A percentile compares a stretch with the other conserved stretches of the same genome.
phyloP scores from a whole-genome alignment of 2,888 invertebrate species.

The Rotaria macrura region DNA sequence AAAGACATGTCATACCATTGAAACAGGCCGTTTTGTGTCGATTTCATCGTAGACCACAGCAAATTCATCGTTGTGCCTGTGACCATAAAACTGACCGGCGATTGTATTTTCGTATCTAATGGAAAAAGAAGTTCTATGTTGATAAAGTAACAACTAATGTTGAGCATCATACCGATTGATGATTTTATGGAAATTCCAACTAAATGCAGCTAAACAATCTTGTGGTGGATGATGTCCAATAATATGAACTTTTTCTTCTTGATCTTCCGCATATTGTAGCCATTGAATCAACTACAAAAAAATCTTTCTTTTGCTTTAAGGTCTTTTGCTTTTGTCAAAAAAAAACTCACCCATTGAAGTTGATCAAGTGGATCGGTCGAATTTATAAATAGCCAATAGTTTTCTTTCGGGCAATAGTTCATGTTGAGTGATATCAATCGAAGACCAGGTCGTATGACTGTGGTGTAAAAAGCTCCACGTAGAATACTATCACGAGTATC shows the following conservation, averaged over 20 bases:
- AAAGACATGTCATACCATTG: neutral
- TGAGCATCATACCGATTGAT: slow-evolving; percentile 42
- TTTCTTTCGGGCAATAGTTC: slow-evolving; percentile 77
- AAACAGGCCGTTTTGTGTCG: slow-evolving; percentile 7
- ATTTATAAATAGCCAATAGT: slow-evolving; percentile 78
- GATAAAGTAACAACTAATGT: too few relatives aligned
- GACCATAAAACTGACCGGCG: slow-evolving; percentile 71
- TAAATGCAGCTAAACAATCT: slow-evolving; percentile 66
- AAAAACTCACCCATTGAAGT: slow-evolving; percentile 62
- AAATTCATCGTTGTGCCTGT: slow-evolving; percentile 84
- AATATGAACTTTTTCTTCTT: slow-evolving; percentile 60
- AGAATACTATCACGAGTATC: slow-evolving; percentile 28
- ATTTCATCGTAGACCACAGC: slow-evolving; percentile 57
- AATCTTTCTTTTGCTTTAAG: slow-evolving; percentile 47
- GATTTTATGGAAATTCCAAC: slow-evolving; percentile 61
- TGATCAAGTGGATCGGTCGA: slow-evolving; percentile 71
- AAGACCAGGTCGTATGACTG: slow-evolving; percentile 60
- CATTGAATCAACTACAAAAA: slow-evolving; percentile 69
- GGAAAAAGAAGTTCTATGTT: neutral
- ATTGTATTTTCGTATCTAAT: slow-evolving; percentile 54
- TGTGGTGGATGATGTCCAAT: slow-evolving; percentile 71
- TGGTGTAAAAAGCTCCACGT: slow-evolving; percentile 68
- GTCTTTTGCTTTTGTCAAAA: too few relatives aligned
- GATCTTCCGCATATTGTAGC: slow-evolving; percentile 58
- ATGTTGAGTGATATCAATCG: slow-evolving; percentile 68